A percentile compares a stretch with the other conserved stretches of the same genome.
phyloP scores from a whole-genome alignment of 1,140 invertebrate species.

The Conus betulinus region DNA sequence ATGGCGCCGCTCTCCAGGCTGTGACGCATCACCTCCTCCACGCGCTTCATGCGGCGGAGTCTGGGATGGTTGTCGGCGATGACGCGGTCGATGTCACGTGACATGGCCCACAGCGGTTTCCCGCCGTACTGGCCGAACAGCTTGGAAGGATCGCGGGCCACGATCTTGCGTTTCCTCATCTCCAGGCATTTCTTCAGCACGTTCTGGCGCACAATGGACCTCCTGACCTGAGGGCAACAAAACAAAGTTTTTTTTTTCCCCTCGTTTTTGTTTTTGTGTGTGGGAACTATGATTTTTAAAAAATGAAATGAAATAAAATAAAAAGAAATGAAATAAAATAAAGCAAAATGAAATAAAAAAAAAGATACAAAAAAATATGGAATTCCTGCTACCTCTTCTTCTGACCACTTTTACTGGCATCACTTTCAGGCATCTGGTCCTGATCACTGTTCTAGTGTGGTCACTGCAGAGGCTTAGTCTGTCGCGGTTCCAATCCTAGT shows the following conservation, averaged over 20 bases:
- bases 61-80: constrained; percentile 50
- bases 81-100: constrained; percentile 49
- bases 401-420: too few species aligned
- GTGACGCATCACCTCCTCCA: constrained; percentile 38
- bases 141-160: constrained; percentile 21
- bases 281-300: too few species aligned
- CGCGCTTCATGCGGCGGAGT: constrained; percentile 36
- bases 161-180: constrained; percentile 42
- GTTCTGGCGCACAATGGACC: constrained; percentile 37
- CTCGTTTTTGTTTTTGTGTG: not conserved
- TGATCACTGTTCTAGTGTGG: too few species aligned
- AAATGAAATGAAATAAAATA: too few species aligned
- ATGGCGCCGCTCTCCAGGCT: constrained; percentile 49
- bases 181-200: constrained; percentile 51
- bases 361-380: too few species aligned
- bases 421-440: too few species aligned
- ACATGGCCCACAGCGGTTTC: constrained; percentile 46
- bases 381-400: too few species aligned
- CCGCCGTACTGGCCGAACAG: constrained; percentile 50
- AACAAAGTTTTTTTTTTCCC: not conserved
- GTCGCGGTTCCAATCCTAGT: too few species aligned
- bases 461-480: too few species aligned
- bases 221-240: constrained; percentile 4
- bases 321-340: too few species aligned
- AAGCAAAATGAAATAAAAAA: too few species aligned